Conservation (phyloP, 1,140 invertebrate species). For the Zaprionus africanus region DNA sequence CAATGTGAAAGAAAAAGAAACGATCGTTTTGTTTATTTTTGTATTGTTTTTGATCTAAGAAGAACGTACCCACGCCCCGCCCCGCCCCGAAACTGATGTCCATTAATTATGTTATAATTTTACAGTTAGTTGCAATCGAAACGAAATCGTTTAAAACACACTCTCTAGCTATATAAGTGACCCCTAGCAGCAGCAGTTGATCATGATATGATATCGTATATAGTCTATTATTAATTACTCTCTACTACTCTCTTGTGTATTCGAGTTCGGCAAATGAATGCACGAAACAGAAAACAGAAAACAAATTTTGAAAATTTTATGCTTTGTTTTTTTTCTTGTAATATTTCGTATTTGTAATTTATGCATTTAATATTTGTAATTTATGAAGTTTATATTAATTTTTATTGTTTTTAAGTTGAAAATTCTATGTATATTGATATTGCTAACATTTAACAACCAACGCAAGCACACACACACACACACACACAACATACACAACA, state of each 20-base stretch:
- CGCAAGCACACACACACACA: constrained; percentile 45
- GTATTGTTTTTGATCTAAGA: constrained; percentile 6
- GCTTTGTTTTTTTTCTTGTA: constrained; percentile 34
- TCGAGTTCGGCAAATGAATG: constrained; percentile 9
- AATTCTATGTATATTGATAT: constrained; percentile 37
- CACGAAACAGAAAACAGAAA: constrained; percentile 20
- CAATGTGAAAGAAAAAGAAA: constrained; percentile 2
- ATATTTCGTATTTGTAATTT: constrained; percentile 54
- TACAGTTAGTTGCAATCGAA: constrained; percentile 41
- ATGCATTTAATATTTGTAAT: constrained; percentile 77
- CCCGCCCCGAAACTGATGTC: neutral
- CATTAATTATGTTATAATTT: constrained; percentile 43
- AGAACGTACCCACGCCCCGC: neutral
- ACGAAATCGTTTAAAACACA: constrained; percentile 15
- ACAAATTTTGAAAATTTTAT: constrained; percentile 60
- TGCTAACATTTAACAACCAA: constrained; percentile 53
- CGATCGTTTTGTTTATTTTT: constrained; percentile 21
- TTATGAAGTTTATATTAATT: constrained; percentile 59
- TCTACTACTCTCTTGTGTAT: constrained; percentile 10
- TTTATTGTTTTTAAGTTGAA: constrained; percentile 73
- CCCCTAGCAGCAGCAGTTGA: constrained; percentile 6
- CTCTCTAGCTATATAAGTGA: constrained; percentile 19
- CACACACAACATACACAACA: constrained; percentile 35
- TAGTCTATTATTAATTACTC: constrained; percentile 9
- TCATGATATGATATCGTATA: constrained; percentile 5